Percentiles rank a stretch among this genome's conserved stretches.
These are phyloP conservation scores for Acrobasis suavella DNA, from an alignment of 2,888 invertebrate genomes.

Conservation along the genomic window DNA sequence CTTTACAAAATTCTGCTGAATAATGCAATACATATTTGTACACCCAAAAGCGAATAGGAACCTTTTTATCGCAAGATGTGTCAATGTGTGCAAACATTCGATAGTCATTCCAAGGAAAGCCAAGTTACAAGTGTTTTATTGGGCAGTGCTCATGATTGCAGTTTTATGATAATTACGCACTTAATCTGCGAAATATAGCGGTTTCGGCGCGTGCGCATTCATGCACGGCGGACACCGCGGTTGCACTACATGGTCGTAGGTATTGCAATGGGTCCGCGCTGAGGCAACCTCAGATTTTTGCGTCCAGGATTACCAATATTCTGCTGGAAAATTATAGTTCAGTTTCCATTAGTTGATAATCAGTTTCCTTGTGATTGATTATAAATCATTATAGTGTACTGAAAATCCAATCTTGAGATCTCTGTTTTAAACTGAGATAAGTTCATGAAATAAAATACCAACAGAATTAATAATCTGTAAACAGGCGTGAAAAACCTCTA, in stretches of 20 bases:
- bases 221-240: not conserved
- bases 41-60: too few species aligned
- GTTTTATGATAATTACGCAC: not conserved
- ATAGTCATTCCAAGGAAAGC: not conserved
- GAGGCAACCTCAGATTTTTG: constrained; percentile 8
- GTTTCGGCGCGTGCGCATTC: constrained; percentile 6
- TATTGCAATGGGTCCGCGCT: constrained; percentile 10
- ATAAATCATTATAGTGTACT: too few species aligned
- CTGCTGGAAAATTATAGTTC: not conserved
- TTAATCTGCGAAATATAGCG: not conserved
- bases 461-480: too few species aligned
- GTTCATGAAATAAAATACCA: too few species aligned
- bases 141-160: not conserved
- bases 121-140: constrained; percentile 2
- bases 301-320: constrained; percentile 2
- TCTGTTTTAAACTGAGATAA: too few species aligned
- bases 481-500: not conserved
- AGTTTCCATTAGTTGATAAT: constrained; percentile 5
- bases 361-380: too few species aligned
- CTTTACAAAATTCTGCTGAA: too few species aligned
- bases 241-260: constrained; percentile 7
- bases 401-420: too few species aligned
- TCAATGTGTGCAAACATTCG: not conserved
- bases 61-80: too few species aligned
- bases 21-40: too few species aligned